A percentile compares a stretch with the other conserved stretches of the same genome.
Conservation (phyloP, 2,888 invertebrate genomes). For the Pyrgus malvae region DNA sequence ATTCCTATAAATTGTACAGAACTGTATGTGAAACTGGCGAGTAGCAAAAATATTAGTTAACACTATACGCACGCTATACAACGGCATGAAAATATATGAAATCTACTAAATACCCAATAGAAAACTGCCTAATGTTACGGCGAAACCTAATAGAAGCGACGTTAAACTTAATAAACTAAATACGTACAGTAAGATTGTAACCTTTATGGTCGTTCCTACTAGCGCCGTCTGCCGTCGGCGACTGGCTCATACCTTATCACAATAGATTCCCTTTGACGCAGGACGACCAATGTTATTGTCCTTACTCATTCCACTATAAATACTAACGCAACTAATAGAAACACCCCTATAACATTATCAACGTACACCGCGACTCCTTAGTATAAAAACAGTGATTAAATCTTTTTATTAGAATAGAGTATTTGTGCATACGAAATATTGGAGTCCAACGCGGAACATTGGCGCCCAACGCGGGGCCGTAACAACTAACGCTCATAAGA, state of each 20-base stretch:
- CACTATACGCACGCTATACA: constrained; percentile 72
- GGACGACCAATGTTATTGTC: constrained; percentile 75
- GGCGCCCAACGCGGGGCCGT: constrained; percentile 38
- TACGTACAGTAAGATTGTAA: constrained; percentile 60
- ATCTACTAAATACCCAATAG: constrained; percentile 75
- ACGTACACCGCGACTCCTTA: constrained; percentile 46
- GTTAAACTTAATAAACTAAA: constrained; percentile 66
- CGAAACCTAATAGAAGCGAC: constrained; percentile 66
- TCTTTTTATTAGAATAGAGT: constrained; percentile 60
- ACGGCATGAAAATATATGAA: constrained; percentile 73
- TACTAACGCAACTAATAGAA: constrained; percentile 71
- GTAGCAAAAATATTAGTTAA: constrained; percentile 78
- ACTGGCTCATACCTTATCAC: constrained; percentile 60
- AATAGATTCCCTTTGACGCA: constrained; percentile 47
- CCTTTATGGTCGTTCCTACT: constrained; percentile 53
- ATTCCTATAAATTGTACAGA: constrained; percentile 76
- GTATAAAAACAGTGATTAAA: constrained; percentile 68
- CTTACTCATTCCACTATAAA: constrained; percentile 67
- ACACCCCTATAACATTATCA: constrained; percentile 50
- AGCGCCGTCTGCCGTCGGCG: constrained; percentile 37
- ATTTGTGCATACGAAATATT: constrained; percentile 66
- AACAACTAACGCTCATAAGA: constrained; percentile 42
- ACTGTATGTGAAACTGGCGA: constrained; percentile 60
- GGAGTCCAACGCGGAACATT: constrained; percentile 40
- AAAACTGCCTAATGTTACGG: constrained; percentile 61